Conservation (phyloP, 2,888 invertebrate species). For the Proisotoma minuta region DNA sequence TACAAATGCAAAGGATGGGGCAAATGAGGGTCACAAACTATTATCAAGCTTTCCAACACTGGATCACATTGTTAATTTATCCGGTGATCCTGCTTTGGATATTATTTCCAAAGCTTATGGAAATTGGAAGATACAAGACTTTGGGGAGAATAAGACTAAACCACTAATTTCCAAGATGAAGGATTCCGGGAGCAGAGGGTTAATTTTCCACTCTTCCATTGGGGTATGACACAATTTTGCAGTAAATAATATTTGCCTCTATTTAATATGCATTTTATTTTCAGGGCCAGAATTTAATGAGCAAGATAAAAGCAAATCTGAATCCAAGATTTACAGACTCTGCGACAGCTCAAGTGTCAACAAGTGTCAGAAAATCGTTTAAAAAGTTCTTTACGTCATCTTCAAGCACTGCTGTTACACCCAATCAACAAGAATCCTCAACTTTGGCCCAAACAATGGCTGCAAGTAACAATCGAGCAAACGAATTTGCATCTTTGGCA, state of each 20-base stretch:
- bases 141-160: slow-evolving; percentile 26
- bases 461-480: slow-evolving; percentile 14
- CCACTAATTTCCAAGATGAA: slow-evolving; percentile 31
- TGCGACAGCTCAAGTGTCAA: slow-evolving; percentile 27
- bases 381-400: slow-evolving; percentile 26
- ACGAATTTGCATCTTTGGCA: slow-evolving; percentile 23
- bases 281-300: slow-evolving; percentile 33
- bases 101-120: slow-evolving; percentile 22
- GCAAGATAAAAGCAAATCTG: slow-evolving; percentile 31
- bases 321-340: slow-evolving; percentile 30
- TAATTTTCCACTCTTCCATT: slow-evolving; percentile 25
- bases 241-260: not conserved
- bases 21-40: slow-evolving; percentile 20
- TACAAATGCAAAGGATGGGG: slow-evolving; percentile 20
- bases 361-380: slow-evolving; percentile 24
- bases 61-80: slow-evolving; percentile 30
- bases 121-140: slow-evolving; percentile 30
- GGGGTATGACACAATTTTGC: slow-evolving; percentile 17
- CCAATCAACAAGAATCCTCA: not conserved
- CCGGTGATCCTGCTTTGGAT: slow-evolving; percentile 25
- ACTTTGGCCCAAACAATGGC: slow-evolving; percentile 13
- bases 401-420: slow-evolving; percentile 4
- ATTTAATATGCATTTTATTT: not conserved
- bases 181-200: slow-evolving; percentile 12
- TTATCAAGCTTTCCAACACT: slow-evolving; percentile 22